Evolutionary conservation across 2,113 vertebrate species (phyloP), one percentile per base, ranked within the genome.

Genomic region (Lagopus muta): DNA sequence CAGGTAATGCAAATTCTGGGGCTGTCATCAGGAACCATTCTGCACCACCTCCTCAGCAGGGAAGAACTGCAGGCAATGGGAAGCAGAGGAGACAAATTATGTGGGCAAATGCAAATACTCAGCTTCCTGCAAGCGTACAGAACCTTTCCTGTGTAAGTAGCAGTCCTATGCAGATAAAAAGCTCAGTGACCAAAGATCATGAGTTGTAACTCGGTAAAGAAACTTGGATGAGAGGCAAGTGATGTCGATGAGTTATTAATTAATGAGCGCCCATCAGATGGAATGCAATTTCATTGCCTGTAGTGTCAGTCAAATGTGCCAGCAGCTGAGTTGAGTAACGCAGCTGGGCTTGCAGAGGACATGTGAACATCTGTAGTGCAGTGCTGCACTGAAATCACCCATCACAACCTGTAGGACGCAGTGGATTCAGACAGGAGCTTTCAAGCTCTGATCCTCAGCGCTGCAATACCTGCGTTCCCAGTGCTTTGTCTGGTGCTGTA

Each of bases 91-190:
- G 82, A 72, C 92, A 88, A 60, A 42, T 30, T 19, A 32, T 71
- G 27, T 25, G 84, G 83, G 40, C 54, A 60, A 82, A 42, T 25
- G 54, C n/a, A 38, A 78, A 57, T 13, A 6, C 72, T 69, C 66
- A 1, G 4, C 24, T 73, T 86, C 88, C 95, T 83, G 6, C 30
- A 11, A 45, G 7, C 2, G 5, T 32, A 20, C 93, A 91, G 60
- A 78, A 45, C 48, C 70, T 67, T 64, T 43, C 5, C 25, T 77
- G 30, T 8, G 96, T 96, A 69, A 96, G 96, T 82, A 78, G 34
- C 36, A 36, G 5, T 48, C 27, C 25, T 50, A 40, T 24, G 36
- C 4, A 24, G 38, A 61, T 38, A 15, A 52, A 38, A 8, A 11
- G 25, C 24, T 30, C 48, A 52, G 21, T 20, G 61, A 36, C 24